phyloP scores from a whole-genome alignment of 35 echinoderm and acorn worm species.

The Antedon bifida region DNA sequence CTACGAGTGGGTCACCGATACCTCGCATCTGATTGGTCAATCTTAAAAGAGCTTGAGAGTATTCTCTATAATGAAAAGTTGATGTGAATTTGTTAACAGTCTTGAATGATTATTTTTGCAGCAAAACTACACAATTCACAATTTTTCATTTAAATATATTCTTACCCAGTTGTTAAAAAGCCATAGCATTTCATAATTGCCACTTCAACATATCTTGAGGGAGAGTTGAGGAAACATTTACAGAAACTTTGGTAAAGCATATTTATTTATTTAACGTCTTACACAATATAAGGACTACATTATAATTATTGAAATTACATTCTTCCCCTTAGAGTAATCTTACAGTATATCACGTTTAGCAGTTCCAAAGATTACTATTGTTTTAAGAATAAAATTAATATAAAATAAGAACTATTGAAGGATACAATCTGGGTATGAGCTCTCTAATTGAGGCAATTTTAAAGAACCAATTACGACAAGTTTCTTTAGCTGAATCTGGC shows the following conservation, averaged over 20 bases:
- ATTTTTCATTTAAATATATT: neutral
- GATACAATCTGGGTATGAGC: slow-evolving; percentile 96
- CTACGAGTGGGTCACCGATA: slow-evolving; percentile 86
- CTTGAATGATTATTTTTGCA: too few species aligned
- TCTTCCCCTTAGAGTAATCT: too few species aligned
- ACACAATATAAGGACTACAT: too few species aligned
- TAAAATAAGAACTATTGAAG: neutral
- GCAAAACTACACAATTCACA: too few species aligned
- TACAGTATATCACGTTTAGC: too few species aligned
- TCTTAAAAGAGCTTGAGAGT: slow-evolving; percentile 76
- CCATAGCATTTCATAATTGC: slow-evolving; percentile 90
- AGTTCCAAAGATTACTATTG: too few species aligned
- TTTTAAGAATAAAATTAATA: too few species aligned
- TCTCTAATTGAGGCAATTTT: slow-evolving; percentile 97
- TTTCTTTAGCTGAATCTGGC: slow-evolving; percentile 92
- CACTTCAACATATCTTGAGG: slow-evolving; percentile 68
- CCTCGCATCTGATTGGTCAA: slow-evolving; percentile 93
- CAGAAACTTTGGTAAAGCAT: neutral
- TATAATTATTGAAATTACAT: too few species aligned
- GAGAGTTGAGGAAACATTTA: neutral
- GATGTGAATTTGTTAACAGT: too few species aligned
- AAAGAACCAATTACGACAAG: slow-evolving; percentile 93
- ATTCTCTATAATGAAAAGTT: slow-evolving; percentile 52
- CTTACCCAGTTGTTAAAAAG: slow-evolving; percentile 72
- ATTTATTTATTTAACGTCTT: too few species aligned